These are phyloP conservation scores for Pinna nobilis DNA, from an alignment of 1,140 invertebrate species.

Conservation along the genomic window DNA sequence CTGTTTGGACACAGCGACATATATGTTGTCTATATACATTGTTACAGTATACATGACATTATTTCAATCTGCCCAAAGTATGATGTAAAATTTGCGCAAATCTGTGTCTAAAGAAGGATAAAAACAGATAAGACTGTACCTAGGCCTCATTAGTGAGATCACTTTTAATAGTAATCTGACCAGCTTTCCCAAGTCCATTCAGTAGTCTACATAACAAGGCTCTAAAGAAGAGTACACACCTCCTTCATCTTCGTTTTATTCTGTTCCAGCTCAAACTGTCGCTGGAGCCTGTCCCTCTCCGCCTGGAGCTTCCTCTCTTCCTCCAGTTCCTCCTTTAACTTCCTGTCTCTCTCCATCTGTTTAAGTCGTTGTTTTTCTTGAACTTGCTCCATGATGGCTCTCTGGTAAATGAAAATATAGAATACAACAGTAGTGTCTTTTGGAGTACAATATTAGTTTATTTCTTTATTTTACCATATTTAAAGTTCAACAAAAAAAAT, in stretches of 20 bases:
- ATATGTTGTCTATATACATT: no score
- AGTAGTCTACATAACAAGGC: background rate
- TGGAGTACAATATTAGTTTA: background rate
- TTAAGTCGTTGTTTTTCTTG: constrained; percentile 69
- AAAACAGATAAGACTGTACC: no score
- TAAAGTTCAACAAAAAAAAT: no score
- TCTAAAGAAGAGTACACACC: constrained; percentile 43
- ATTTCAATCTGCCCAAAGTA: no score
- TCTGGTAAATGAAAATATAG: constrained; percentile 51
- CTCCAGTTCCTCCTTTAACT: constrained; percentile 68
- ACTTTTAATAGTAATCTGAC: background rate
- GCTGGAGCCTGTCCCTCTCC: constrained; percentile 59
- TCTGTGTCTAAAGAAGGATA: no score
- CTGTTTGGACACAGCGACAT: no score
- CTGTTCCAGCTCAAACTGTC: constrained; percentile 62
- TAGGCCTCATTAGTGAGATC: no score
- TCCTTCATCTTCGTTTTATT: constrained; percentile 64
- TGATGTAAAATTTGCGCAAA: no score
- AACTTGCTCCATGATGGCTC: constrained; percentile 69
- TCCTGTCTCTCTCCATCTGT: constrained; percentile 62
- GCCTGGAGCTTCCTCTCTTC: constrained; percentile 68
- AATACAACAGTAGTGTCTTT: background rate
- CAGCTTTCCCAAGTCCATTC: background rate
- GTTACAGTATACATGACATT: no score
- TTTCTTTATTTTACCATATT: background rate